phyloP scores from a whole-genome alignment of 2,797 vertebrate species.

The Lophura swinhoii region DNA sequence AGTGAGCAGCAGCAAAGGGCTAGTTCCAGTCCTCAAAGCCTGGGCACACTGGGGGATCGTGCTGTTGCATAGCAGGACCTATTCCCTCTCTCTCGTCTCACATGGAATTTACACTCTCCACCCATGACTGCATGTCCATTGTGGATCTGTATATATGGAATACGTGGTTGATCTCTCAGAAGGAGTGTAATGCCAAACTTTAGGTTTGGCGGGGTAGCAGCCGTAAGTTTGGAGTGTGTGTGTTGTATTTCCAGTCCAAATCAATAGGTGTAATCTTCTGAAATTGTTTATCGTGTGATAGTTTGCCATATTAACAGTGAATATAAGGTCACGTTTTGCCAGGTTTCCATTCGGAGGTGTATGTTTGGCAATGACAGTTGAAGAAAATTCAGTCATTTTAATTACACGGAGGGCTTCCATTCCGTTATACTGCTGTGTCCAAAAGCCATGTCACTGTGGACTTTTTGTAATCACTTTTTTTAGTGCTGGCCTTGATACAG shows the following conservation, averaged over 20 bases:
- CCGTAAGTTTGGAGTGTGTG: background rate
- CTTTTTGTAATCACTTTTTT: background rate
- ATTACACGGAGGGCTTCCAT: background rate
- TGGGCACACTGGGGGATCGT: accelerated
- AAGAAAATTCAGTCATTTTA: background rate
- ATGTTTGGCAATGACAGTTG: background rate
- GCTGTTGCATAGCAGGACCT: background rate
- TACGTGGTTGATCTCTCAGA: accelerated
- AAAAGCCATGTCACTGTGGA: background rate
- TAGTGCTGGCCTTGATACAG: background rate
- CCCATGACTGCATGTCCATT: background rate
- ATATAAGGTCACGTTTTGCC: background rate
- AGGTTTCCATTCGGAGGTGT: background rate
- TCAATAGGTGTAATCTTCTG: accelerated
- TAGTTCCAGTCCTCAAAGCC: background rate
- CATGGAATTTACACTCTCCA: background rate
- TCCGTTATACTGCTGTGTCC: background rate
- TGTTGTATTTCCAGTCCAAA: background rate
- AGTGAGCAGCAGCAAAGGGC: background rate
- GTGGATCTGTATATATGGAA: accelerated
- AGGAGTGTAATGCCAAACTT: background rate
- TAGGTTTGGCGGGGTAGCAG: background rate
- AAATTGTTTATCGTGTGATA: background rate
- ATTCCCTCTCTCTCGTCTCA: background rate
- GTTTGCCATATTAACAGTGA: background rate